phyloP scores from a whole-genome alignment of 2,888 invertebrate species.

The Marronus borbonicus region DNA sequence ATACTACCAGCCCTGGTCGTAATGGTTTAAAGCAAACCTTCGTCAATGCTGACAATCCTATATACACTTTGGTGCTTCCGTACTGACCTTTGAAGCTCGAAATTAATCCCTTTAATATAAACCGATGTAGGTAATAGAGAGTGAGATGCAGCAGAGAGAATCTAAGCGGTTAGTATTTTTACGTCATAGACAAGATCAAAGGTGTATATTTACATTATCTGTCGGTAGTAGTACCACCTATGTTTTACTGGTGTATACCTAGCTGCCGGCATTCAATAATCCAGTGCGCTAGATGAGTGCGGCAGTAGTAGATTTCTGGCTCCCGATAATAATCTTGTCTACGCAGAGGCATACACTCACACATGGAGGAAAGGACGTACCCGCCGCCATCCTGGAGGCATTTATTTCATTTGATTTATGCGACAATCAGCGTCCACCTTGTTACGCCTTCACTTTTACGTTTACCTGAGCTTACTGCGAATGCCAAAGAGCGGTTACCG shows the following conservation, averaged over 20 bases:
- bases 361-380: slow-evolving; percentile 18
- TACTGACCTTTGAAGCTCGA: slow-evolving; percentile 23
- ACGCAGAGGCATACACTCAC: background rate
- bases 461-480: background rate
- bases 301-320: slow-evolving; percentile 23
- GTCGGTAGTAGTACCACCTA: slow-evolving; percentile 21
- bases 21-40: background rate
- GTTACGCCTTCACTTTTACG: slow-evolving; percentile 30
- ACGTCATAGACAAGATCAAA: slow-evolving; percentile 21
- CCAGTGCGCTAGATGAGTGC: slow-evolving; percentile 13
- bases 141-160: slow-evolving; percentile 14
- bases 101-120: slow-evolving; percentile 27
- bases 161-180: slow-evolving; percentile 29
- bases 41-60: slow-evolving; percentile 24
- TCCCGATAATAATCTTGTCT: slow-evolving; percentile 8
- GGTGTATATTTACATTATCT: slow-evolving; percentile 37
- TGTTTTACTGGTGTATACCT: slow-evolving; percentile 20
- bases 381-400: slow-evolving; percentile 7
- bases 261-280: slow-evolving; percentile 23
- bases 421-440: slow-evolving; percentile 22
- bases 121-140: slow-evolving; percentile 11
- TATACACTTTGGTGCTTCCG: slow-evolving; percentile 20
- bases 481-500: background rate
- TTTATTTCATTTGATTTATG: slow-evolving; percentile 34
- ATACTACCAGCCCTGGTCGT: background rate